Conservation (phyloP, 92 coral and sea anemone genomes). For the Parazoanthus swiftii region DNA sequence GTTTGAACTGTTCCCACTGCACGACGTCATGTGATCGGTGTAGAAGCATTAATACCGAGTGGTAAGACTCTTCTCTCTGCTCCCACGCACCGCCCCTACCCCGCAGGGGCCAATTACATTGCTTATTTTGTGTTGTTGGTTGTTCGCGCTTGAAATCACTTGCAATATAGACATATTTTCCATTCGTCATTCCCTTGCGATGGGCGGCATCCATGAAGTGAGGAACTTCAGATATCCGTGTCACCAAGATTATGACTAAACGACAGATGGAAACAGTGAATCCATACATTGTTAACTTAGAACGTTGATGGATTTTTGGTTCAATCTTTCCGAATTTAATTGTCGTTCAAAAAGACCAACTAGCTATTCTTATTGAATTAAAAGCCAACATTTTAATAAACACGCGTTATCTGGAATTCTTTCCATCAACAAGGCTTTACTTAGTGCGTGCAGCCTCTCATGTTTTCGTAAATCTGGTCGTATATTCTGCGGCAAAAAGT, state of each 20-base stretch:
- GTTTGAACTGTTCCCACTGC: slow-evolving; percentile 59
- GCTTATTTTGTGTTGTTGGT: not conserved
- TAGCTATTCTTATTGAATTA: too few species aligned
- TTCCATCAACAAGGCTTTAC: too few species aligned
- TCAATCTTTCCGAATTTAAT: too few species aligned
- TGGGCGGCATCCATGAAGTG: slow-evolving; percentile 68
- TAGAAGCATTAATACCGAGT: slow-evolving; percentile 69
- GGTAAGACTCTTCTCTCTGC: slow-evolving; percentile 57
- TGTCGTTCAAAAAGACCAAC: too few species aligned
- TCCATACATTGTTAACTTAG: not conserved
- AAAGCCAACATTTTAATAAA: too few species aligned
- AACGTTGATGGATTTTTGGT: too few species aligned
- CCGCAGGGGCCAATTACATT: slow-evolving; percentile 63
- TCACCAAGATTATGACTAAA: slow-evolving; percentile 72
- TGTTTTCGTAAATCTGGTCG: too few species aligned
- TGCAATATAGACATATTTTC: slow-evolving; percentile 75
- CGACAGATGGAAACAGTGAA: not conserved
- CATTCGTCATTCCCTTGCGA: slow-evolving; percentile 75
- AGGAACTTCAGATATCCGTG: slow-evolving; percentile 52
- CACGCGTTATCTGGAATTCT: too few species aligned
- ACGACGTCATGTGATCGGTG: slow-evolving; percentile 63
- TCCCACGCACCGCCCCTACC: slow-evolving; percentile 34
- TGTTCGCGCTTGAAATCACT: slow-evolving; percentile 58
- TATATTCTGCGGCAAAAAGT: too few species aligned
- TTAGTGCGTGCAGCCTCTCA: too few species aligned